Conservation (phyloP, 1,140 invertebrate genomes). For the Spodoptera frugiperda region DNA sequence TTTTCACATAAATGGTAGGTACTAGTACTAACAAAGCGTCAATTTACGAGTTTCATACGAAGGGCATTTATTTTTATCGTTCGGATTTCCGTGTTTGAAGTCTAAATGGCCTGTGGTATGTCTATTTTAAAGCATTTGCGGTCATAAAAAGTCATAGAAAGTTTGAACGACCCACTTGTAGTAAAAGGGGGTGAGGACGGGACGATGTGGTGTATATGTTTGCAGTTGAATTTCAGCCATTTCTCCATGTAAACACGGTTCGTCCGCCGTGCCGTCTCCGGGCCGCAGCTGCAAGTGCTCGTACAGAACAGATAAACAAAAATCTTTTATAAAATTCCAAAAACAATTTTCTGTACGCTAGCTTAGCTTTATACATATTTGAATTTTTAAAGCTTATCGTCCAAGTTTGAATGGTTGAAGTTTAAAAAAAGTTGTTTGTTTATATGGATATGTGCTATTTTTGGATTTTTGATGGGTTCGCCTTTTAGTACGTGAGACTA, state of each 20-base stretch:
- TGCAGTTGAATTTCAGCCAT: constrained; percentile 54
- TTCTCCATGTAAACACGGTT: constrained; percentile 51
- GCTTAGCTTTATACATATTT: constrained; percentile 8
- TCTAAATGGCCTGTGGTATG: constrained; percentile 36
- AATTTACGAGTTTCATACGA: constrained; percentile 18
- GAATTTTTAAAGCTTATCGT: constrained; percentile 26
- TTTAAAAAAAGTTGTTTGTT: background rate
- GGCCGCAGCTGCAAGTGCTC: constrained; percentile 41
- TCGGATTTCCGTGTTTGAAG: constrained; percentile 35
- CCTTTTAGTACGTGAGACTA: background rate
- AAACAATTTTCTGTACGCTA: constrained; percentile 14
- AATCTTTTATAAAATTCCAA: constrained; percentile 34
- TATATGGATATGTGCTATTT: background rate
- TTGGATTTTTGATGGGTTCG: background rate
- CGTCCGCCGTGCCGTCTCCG: constrained; percentile 23
- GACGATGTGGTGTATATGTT: constrained; percentile 41
- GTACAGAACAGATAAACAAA: constrained; percentile 41
- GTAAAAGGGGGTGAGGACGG: background rate
- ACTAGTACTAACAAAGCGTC: constrained; percentile 1
- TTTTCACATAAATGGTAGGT: background rate
- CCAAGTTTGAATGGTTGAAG: constrained; percentile 4
- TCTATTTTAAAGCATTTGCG: constrained; percentile 42
- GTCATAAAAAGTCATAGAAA: constrained; percentile 46
- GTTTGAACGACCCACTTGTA: constrained; percentile 44
- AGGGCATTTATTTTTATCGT: constrained; percentile 42